Base-by-base conservation (phyloP, 2,797 vertebrate species). In the Telmatherina bonti region DNA sequence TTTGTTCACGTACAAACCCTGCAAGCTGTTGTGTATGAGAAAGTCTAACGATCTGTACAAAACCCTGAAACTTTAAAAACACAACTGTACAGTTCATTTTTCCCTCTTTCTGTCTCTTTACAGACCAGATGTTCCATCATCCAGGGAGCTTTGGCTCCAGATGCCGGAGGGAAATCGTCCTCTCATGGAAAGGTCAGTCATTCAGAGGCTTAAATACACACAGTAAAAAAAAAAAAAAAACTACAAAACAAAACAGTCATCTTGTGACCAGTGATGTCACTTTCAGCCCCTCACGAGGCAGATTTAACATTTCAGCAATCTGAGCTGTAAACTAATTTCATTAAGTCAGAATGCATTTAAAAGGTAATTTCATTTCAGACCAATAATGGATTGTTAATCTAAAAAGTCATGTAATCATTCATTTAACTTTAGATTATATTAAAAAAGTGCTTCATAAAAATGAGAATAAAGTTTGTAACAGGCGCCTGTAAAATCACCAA, bases 331-430 rank as follows among this genome's bases (percentile, higher is more conserved):
- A 0, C 31, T 74, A 72, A 82, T 74, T 26, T 67, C 5, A 67
- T 85, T 77, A 61, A 13, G 55, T 67, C 16, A 63, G 58, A 70
- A 45, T 36, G 29, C 15, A 3, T 51, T 52, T 49, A 51, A 65
- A 36, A 22, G 29, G 5, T 41, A n/a, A 74, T 62, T 76, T 9
- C 22, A 58, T 83, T 77, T 43, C 1, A 51, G 27, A 47, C 43
- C 26, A 49, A 36, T 24, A 45, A 18, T 30, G 20, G 30, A 18
- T 5, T 30, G 27, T 18, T 67, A 45, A 29, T n/a, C 10, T 15
- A 55, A 33, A 63, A 30, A 60, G 41, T 29, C 45, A 45, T 24
- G 67, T 1, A n/a, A 31, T 35, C 8, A 30, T 45, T 49, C 20
- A 41, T 29, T 60, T 16, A 24, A 51, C 41, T 22, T 53, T 7